Evolutionary conservation across 2,888 invertebrate genomes (phyloP), one percentile per base, ranked within the genome.

Genomic region (Tipula unca): DNA sequence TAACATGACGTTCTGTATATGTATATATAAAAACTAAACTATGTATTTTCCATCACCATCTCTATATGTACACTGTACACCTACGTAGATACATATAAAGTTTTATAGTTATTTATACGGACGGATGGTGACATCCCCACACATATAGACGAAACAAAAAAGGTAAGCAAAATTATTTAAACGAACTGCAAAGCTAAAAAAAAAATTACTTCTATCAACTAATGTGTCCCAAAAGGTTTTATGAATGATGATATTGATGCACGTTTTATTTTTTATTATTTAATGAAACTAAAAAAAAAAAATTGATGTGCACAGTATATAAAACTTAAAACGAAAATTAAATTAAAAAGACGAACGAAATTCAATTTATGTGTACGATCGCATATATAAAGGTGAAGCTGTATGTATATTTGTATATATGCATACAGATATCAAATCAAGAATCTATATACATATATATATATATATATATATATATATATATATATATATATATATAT

Each of bases 161-260:
- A 69, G 20, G 69, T 69, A 69, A 69, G 69, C 69, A 69, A 13
- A 69, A 69, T 69, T 69, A 69, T 69, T 69, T 69, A 69, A 69
- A 69, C 69, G 20, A 69, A 69, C 25, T 69, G 69, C 25, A 69
- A 13, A 54, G 48, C 48, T 17, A 4, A 6, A 69, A 69, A 69
- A n/a, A n/a, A 69, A 69, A 48, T 17, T 6, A 32, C 48, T 48
- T n/a, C 25, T 13, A 69, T 69, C 69, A 69, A 69, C 69, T 69
- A 69, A 69, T 69, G 69, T 69, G 69, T 69, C 69, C 69, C 69
- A 69, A 69, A 25, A 69, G 69, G 25, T 69, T 69, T 25, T 25
- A 69, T 69, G 69, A 69, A 69, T 69, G 69, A 69, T 69, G 69
- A 69, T 69, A 69, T 69, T 69, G 69, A 69, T 25, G 69, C 69